A percentile compares a stretch with the other conserved stretches of the same genome.
Conservation (phyloP, 1,140 invertebrate species). For the Zaprionus lachaisei region DNA sequence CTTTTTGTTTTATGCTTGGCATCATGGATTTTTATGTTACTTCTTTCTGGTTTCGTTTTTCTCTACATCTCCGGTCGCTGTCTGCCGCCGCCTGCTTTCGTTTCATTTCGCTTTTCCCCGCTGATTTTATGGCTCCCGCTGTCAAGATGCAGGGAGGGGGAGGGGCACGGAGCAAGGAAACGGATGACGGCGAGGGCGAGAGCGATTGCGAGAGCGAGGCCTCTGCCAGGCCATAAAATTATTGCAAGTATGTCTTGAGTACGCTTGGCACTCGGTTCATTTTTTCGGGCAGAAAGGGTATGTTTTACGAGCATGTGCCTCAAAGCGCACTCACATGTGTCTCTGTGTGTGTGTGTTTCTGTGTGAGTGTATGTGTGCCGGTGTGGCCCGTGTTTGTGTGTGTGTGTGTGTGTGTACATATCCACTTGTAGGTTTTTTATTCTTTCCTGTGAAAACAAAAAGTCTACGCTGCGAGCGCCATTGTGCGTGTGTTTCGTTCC, state of each 20-base stretch:
- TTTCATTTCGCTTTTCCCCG: conserved; percentile 62
- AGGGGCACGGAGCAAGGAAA: background rate
- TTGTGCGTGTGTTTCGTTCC: conserved; percentile 53
- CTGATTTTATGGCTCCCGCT: conserved; percentile 72
- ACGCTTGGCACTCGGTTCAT: conserved; percentile 75
- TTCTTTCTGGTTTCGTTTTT: conserved; percentile 76
- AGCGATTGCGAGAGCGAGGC: conserved; percentile 30
- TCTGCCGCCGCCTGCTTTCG: conserved; percentile 27
- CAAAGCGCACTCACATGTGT: conserved; percentile 59
- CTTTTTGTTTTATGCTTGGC: conserved; percentile 79
- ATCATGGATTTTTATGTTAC: conserved; percentile 81
- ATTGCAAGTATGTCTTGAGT: conserved; percentile 82
- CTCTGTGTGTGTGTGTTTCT: conserved; percentile 22
- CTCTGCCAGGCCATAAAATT: conserved; percentile 78
- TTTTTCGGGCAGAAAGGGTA: conserved; percentile 63
- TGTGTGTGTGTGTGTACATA: conserved; percentile 51
- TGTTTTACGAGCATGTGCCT: conserved; percentile 76
- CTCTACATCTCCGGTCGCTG: conserved; percentile 39
- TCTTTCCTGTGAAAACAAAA: conserved; percentile 78
- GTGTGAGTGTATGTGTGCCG: conserved; percentile 26
- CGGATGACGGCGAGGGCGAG: conserved; percentile 11
- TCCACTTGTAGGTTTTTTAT: conserved; percentile 79
- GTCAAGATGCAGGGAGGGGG: conserved; percentile 28
- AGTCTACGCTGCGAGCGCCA: conserved; percentile 57
- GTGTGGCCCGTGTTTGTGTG: background rate